phyloP scores from a whole-genome alignment of 1,140 invertebrate genomes.

The Drosophila elegans region DNA sequence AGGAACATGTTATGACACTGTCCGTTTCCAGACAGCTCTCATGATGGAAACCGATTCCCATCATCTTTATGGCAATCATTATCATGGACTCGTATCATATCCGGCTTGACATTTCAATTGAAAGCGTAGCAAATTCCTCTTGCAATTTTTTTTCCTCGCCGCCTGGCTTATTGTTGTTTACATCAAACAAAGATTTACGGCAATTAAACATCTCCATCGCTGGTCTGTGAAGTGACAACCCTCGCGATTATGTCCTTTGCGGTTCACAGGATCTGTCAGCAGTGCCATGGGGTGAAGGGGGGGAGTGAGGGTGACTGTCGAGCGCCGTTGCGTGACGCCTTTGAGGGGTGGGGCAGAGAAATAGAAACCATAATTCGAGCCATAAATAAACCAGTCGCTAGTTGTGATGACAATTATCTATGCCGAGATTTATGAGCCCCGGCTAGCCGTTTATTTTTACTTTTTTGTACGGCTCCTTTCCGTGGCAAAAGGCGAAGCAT shows the following conservation, averaged over 20 bases:
- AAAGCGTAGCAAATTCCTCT: constrained; percentile 65
- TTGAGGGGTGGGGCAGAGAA: constrained; percentile 5
- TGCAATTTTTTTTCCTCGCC: constrained; percentile 11
- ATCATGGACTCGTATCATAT: constrained; percentile 51
- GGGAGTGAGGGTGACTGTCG: constrained; percentile 3
- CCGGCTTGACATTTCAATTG: constrained; percentile 75
- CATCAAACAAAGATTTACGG: constrained; percentile 84
- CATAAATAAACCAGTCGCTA: constrained; percentile 75
- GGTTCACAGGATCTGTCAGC: constrained; percentile 69
- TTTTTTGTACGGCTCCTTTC: constrained; percentile 7
- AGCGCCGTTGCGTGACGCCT: constrained; percentile 73
- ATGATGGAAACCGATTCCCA: constrained; percentile 20
- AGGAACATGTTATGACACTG: constrained; percentile 42
- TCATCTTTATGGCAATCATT: constrained; percentile 52
- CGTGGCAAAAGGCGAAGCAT: constrained; percentile 59
- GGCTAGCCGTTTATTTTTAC: constrained; percentile 24
- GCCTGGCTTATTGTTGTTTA: constrained; percentile 74
- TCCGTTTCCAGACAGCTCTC: constrained; percentile 11
- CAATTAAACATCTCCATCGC: constrained; percentile 77
- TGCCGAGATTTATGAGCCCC: constrained; percentile 74
- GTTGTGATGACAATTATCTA: constrained; percentile 75
- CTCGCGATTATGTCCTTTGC: constrained; percentile 78
- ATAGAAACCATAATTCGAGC: constrained; percentile 70
- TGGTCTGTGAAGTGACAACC: constrained; percentile 67
- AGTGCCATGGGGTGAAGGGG: background rate